These are phyloP conservation scores for Oscheius sp. DNA, from an alignment of 2,888 invertebrate genomes.

Conservation along the genomic window DNA sequence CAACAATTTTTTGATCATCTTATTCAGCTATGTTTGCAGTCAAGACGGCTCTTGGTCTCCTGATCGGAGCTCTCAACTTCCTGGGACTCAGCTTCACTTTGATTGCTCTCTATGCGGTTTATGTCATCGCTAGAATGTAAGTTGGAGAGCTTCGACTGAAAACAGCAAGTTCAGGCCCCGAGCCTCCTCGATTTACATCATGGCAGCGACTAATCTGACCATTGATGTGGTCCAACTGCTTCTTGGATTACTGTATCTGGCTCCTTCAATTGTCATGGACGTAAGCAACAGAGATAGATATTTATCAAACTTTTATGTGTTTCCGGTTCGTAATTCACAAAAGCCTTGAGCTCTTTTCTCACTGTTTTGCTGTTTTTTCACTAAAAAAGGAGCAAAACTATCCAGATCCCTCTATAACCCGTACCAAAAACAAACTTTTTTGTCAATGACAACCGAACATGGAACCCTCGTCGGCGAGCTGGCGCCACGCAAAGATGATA, in stretches of 20 bases:
- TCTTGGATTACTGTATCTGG: constrained; percentile 45
- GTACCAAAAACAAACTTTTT: too few relatives aligned
- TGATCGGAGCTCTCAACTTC: constrained; percentile 34
- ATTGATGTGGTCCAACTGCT: constrained; percentile 46
- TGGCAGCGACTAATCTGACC: constrained; percentile 46
- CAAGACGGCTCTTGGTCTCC: constrained; percentile 32
- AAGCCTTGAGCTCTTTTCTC: too few relatives aligned
- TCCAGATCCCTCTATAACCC: too few relatives aligned
- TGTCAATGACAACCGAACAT: too few relatives aligned
- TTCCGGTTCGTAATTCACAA: too few relatives aligned
- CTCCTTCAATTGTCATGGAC: constrained; percentile 40
- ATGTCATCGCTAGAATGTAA: constrained; percentile 35
- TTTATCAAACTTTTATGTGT: too few relatives aligned
- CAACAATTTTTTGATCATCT: background rate
- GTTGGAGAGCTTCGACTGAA: background rate
- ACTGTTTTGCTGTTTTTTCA: too few relatives aligned
- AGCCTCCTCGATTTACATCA: constrained; percentile 48
- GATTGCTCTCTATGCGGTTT: constrained; percentile 39
- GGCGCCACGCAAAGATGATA: too few relatives aligned
- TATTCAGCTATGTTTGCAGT: background rate
- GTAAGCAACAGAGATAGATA: constrained; percentile 13
- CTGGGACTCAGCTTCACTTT: constrained; percentile 34
- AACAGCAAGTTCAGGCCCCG: constrained; percentile 20
- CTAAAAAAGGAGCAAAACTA: too few relatives aligned
- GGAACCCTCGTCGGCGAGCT: too few relatives aligned